These are phyloP conservation scores for Dipodomys stephensi DNA, from an alignment of 2,113 vertebrate genomes.

Conservation along the genomic window DNA sequence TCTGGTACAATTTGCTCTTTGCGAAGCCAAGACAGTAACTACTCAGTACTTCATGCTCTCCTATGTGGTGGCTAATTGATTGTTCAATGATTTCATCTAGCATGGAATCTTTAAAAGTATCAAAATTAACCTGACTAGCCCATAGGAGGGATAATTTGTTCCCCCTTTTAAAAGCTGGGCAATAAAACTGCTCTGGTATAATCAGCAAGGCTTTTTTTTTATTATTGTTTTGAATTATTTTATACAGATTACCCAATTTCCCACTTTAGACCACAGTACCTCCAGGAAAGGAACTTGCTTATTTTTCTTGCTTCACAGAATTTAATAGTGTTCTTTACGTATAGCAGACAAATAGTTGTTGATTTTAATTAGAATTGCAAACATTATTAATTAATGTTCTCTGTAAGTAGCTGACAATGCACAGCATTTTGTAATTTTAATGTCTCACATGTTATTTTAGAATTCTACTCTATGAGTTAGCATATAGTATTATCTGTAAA, in stretches of 20 bases:
- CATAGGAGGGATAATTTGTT: slow-evolving; percentile 52
- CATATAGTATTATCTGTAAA: slow-evolving; percentile 24
- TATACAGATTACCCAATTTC: slow-evolving; percentile 18
- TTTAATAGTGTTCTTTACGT: background rate
- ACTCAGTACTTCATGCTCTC: slow-evolving; percentile 44
- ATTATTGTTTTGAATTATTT: slow-evolving; percentile 7
- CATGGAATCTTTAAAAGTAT: slow-evolving; percentile 65
- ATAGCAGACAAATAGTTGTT: slow-evolving; percentile 13
- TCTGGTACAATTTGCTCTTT: slow-evolving; percentile 79
- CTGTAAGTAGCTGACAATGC: background rate
- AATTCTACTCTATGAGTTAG: slow-evolving; percentile 30
- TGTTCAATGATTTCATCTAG: slow-evolving; percentile 77
- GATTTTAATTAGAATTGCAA: slow-evolving; percentile 47
- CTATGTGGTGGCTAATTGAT: slow-evolving; percentile 73
- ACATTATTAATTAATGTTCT: background rate
- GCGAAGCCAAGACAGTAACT: slow-evolving; percentile 73
- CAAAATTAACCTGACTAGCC: slow-evolving; percentile 67
- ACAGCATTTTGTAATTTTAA: background rate
- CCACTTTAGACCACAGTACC: background rate
- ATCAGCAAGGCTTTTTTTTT: slow-evolving; percentile 49
- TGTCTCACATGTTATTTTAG: slow-evolving; percentile 1
- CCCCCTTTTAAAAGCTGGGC: slow-evolving; percentile 31
- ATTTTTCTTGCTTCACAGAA: slow-evolving; percentile 37
- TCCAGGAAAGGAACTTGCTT: slow-evolving; percentile 32
- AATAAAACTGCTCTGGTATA: slow-evolving; percentile 44